A percentile compares a stretch with the other conserved stretches of the same genome.
These are phyloP conservation scores for Microcebus lehilahytsara DNA, from an alignment of 2,113 vertebrate genomes.

Conservation along the genomic window DNA sequence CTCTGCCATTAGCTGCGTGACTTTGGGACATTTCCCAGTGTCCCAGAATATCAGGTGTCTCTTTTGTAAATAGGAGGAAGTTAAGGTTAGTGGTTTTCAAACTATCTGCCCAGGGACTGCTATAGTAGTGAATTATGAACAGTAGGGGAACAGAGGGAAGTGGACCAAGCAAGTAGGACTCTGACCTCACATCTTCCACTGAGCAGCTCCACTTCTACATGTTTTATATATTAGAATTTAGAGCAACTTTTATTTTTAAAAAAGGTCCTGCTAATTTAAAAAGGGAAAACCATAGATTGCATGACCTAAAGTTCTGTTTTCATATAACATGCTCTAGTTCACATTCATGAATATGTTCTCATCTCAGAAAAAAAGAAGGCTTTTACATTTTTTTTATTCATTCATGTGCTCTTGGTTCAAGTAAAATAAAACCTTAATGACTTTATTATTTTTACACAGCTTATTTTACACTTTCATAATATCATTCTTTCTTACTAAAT, in stretches of 20 bases:
- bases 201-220: background rate
- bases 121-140: background rate
- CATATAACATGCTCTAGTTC: background rate
- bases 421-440: conserved; percentile 29
- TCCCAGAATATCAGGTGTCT: background rate
- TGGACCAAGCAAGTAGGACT: background rate
- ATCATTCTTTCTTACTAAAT: background rate
- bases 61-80: background rate
- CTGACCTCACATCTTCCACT: background rate
- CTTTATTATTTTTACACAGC: background rate
- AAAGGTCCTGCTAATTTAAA: background rate
- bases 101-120: too few relatives aligned
- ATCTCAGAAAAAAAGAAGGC: background rate
- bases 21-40: background rate
- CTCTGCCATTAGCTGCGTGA: background rate
- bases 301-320: conserved; percentile 28
- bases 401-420: conserved; percentile 57
- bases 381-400: background rate
- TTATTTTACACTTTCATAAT: background rate
- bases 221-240: background rate
- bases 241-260: conserved; percentile 6
- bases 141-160: background rate
- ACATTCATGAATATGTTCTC: conserved; percentile 48
- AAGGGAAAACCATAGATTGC: background rate
- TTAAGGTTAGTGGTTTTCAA: background rate